Base-by-base conservation (phyloP, 2,888 invertebrate species). In the Drosophila cognata region DNA sequence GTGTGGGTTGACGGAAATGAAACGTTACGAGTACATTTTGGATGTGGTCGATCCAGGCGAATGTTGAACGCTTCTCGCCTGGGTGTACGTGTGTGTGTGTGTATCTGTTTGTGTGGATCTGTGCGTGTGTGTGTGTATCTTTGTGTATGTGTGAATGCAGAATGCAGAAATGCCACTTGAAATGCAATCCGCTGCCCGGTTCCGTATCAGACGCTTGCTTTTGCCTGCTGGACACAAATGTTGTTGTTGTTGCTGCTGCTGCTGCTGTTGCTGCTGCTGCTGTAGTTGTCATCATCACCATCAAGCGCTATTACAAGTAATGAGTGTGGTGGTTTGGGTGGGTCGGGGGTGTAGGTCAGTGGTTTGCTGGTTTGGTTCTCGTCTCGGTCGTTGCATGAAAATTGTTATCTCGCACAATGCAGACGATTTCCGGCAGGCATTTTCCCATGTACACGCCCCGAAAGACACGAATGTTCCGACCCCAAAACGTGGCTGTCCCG, bases 341-440 rank as follows among this genome's bases (percentile, higher is more conserved):
- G 57, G 4, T 50, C 11, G 8, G 25, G 41, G 21, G 5, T 18
- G 35, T 29, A 43, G 41, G n/a, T 31, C 41, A 21, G 52, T 38
- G 55, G 56, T 43, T 57, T 35, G 31, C 18, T 8, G 61, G 62
- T 50, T 63, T 52, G 68, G 67, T 29, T 43, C 41, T 69, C 77
- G 88, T 71, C 86, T 77, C 70, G 88, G 77, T 80, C 89, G 80
- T 78, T 80, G 76, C 84, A 90, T 86, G 89, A 87, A 90, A 89
- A 90, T 87, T 87, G 87, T 90, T 87, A 87, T 87, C 87, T 90
- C 82, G 82, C 89, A 89, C 77, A 87, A 65, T 84, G 90, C 88
- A 90, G 89, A 90, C 90, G 82, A 87, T 90, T 89, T 90, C 90
- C 89, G 87, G 72, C 79, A 78, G 84, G 83, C 82, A 82, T 79